Evolutionary conservation across 1,140 invertebrate genomes (phyloP).

Genomic region (Listronotus bonariensis): DNA sequence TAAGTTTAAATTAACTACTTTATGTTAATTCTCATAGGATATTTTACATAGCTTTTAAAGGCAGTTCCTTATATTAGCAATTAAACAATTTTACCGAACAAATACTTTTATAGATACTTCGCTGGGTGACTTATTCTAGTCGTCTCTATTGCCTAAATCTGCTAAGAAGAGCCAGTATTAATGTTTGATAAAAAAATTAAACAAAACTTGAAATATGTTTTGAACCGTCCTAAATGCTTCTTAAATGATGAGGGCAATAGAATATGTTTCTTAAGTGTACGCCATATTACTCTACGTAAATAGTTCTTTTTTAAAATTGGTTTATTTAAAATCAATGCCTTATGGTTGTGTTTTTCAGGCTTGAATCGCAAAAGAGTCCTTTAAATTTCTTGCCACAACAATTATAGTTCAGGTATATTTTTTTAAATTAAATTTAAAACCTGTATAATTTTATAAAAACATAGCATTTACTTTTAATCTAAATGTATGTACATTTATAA

Average conservation of each 20-base stretch:
- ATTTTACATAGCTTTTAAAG: conserved; percentile 7
- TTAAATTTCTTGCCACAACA: conserved; percentile 48
- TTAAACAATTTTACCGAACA: conserved; percentile 2
- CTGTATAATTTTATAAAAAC: neutral
- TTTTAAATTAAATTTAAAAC: neutral
- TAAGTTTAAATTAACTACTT: too few relatives aligned
- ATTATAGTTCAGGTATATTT: conserved; percentile 17
- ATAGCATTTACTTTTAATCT: conserved; percentile 4
- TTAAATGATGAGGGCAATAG: conserved; percentile 48
- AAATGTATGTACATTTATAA: conserved; percentile 7
- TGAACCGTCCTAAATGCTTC: conserved; percentile 52
- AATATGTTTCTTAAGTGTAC: conserved; percentile 46
- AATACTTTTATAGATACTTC: conserved; percentile 9
- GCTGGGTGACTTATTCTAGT: conserved; percentile 52
- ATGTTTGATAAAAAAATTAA: conserved; percentile 34
- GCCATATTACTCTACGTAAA: conserved; percentile 48
- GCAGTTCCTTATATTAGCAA: conserved; percentile 23
- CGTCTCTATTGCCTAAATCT: conserved; percentile 45
- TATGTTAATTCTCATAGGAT: neutral
- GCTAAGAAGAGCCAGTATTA: conserved; percentile 54
- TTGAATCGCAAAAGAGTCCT: conserved; percentile 7
- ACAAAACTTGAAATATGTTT: conserved; percentile 24
- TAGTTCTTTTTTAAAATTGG: conserved; percentile 24
- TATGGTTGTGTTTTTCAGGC: conserved; percentile 5
- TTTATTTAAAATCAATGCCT: conserved; percentile 5